Evolutionary conservation across 2,797 vertebrate species (phyloP), one percentile per base, ranked within the genome.

Genomic region (Halcyon chelicuti): DNA sequence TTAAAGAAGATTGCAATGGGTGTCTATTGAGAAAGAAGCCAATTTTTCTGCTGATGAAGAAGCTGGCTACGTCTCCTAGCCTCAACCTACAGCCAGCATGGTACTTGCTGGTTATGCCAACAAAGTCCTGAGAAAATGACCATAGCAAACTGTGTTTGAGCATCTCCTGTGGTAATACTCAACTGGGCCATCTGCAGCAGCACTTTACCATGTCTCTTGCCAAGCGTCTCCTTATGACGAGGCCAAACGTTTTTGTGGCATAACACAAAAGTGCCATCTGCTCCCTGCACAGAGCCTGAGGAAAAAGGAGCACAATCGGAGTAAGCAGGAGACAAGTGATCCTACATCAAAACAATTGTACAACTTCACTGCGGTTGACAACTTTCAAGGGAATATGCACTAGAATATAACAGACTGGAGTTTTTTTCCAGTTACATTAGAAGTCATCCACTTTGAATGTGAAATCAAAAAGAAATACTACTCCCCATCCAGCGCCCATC

Each of bases 211-310:
- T 3, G 8, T 52, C 26, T 79, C 49, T 87, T 74, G 66, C 67
- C 92, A 80, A 79, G 33, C 8, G 10, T 9, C 17, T 87, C 47
- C 37, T 87, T 42, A 49, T 33, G 52, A 77, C 8, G 14, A 87
- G 25, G 28, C 81, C 75, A 95, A 87, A 55, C 0, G 46, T 89
- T 90, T 93, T 63, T 57, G 66, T 73, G 87, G 60, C 44, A 47
- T 49, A 87, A 46, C 23, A 71, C 52, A 42, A 16, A 79, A 63
- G 19, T 40, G 57, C 86, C 90, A 92, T 85, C 88, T 96, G 94
- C 37, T 92, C 65, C 52, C 37, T 54, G 57, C 67, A 77, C 0
- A 4, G 54, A 89, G 72, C 44, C 81, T 83, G 65, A 90, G 88
- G 92, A 44, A 63, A 90, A 89, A 61, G 46, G 20, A 93, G 8